Conservation (phyloP, 2,113 vertebrate genomes). For the Pygoscelis adeliae region DNA sequence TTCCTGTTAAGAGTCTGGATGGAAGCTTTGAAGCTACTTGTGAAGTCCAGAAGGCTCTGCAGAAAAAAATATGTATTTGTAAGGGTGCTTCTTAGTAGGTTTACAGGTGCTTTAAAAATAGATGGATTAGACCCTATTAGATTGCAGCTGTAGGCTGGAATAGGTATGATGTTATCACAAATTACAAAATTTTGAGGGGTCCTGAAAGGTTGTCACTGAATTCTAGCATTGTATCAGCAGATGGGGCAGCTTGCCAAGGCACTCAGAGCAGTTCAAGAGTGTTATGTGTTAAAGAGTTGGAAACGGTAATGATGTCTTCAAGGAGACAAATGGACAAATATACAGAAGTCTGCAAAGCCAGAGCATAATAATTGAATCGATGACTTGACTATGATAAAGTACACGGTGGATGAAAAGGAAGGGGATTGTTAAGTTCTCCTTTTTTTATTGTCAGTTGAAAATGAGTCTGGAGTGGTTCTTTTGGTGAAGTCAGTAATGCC, state of each 20-base stretch:
- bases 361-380: slow-evolving; percentile 21
- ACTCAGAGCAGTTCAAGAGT: neutral
- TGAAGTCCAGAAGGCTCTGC: neutral
- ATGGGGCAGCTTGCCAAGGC: neutral
- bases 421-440: slow-evolving; percentile 2
- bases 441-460: slow-evolving; percentile 43
- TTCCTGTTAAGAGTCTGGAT: neutral
- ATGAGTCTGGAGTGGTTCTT: slow-evolving; percentile 3
- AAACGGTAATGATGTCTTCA: neutral
- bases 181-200: neutral
- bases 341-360: neutral
- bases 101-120: neutral
- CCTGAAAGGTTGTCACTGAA: neutral
- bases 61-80: neutral
- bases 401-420: neutral
- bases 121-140: neutral
- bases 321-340: slow-evolving; percentile 52
- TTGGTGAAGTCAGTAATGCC: slow-evolving; percentile 9
- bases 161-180: neutral
- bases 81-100: neutral
- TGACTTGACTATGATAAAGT: slow-evolving; percentile 50
- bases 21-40: neutral
- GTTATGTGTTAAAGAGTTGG: neutral
- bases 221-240: neutral
- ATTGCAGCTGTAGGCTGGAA: neutral